Percentiles rank a stretch among this genome's conserved stretches.
phyloP scores from a whole-genome alignment of 2,888 invertebrate genomes.

The Poecilus cupreus region DNA sequence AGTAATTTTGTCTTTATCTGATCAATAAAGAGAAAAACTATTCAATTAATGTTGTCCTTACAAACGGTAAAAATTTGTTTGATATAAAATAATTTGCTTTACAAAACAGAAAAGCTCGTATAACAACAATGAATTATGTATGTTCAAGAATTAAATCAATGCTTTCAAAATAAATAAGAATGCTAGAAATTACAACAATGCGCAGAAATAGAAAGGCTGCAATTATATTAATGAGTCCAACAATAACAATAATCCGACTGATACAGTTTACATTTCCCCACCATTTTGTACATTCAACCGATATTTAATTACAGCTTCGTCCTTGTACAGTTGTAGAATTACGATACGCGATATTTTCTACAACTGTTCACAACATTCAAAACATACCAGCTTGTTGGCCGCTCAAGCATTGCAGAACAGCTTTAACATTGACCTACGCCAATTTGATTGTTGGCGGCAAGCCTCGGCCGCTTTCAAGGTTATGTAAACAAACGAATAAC shows the following conservation, averaged over 20 bases:
- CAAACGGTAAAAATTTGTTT: too few species aligned
- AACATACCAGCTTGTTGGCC: background rate
- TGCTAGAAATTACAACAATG: slow-evolving; percentile 12
- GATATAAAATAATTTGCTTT: too few species aligned
- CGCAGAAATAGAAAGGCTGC: slow-evolving; percentile 24
- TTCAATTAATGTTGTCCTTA: too few species aligned
- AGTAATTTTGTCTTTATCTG: too few species aligned
- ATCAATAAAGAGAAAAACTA: too few species aligned
- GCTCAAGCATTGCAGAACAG: slow-evolving; percentile 5
- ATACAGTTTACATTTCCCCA: background rate
- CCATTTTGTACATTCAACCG: background rate
- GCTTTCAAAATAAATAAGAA: too few species aligned
- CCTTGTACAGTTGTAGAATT: background rate
- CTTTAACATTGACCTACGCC: slow-evolving; percentile 36
- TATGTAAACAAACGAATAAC: slow-evolving; percentile 21
- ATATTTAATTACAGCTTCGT: slow-evolving; percentile 11
- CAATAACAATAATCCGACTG: background rate
- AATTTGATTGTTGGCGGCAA: slow-evolving; percentile 33
- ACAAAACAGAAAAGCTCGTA: too few species aligned
- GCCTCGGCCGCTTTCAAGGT: background rate
- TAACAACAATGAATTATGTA: too few species aligned
- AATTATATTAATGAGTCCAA: background rate
- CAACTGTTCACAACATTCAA: background rate
- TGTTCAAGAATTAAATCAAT: too few species aligned
- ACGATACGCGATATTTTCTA: slow-evolving; percentile 10